Conservation (phyloP, 2,797 vertebrate genomes). For the Mormyrops attenuatus region DNA sequence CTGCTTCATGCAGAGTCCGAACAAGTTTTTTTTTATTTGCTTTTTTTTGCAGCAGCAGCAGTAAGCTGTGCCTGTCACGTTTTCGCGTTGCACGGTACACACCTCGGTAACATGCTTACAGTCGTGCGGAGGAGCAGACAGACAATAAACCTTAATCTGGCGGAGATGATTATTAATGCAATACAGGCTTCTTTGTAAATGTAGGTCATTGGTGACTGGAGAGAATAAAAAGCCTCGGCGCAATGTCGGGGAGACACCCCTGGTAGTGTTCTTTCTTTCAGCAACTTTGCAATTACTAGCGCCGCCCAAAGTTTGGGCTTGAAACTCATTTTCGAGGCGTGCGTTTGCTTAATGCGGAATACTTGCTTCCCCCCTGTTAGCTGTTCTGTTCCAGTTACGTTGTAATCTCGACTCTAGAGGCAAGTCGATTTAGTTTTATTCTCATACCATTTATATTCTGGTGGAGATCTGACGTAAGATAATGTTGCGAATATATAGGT, state of each 20-base stretch:
- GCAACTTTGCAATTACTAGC: background rate
- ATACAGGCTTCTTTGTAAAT: background rate
- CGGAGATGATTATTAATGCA: background rate
- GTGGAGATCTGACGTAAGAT: background rate
- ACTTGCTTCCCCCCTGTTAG: background rate
- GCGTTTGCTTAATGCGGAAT: background rate
- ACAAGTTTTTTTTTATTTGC: background rate
- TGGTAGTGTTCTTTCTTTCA: background rate
- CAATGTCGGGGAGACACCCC: background rate
- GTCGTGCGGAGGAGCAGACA: background rate
- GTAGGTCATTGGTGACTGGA: background rate
- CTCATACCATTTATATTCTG: background rate
- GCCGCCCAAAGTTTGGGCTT: background rate
- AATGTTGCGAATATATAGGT: background rate
- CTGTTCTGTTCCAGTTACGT: background rate
- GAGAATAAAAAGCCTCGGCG: background rate
- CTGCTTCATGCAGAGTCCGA: background rate
- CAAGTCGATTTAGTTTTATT: background rate
- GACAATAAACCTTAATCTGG: background rate
- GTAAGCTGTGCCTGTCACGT: background rate
- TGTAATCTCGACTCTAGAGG: background rate
- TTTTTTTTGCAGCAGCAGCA: background rate
- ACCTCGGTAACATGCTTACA: background rate
- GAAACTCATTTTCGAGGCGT: background rate
- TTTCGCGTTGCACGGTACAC: background rate